A percentile compares a stretch with the other conserved stretches of the same genome.
Evolutionary conservation across 1,140 invertebrate species (phyloP).

Genomic region (Drosophila nasuta): DNA sequence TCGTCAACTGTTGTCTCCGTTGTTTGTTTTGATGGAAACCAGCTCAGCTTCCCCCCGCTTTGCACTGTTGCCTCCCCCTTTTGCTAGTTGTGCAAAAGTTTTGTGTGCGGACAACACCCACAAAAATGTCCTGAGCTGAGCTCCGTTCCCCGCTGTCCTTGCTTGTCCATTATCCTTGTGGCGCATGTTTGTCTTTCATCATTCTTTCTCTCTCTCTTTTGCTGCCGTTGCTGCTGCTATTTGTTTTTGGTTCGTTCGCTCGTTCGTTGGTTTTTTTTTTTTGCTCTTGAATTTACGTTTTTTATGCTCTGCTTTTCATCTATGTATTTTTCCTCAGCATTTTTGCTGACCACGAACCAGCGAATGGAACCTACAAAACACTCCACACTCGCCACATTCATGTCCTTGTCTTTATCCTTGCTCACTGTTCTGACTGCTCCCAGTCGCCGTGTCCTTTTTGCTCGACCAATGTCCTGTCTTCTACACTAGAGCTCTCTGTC

Average conservation of each 20-base stretch:
- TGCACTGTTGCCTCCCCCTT: neutral
- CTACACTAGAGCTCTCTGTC: conserved; percentile 35
- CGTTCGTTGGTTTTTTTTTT: conserved; percentile 11
- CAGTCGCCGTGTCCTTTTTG: conserved; percentile 54
- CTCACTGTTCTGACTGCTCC: conserved; percentile 47
- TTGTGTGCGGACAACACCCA: conserved; percentile 56
- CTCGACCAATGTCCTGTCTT: conserved; percentile 47
- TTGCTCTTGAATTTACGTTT: conserved; percentile 74
- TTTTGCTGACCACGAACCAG: conserved; percentile 72
- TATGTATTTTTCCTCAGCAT: conserved; percentile 63
- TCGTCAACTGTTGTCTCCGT: conserved; percentile 61
- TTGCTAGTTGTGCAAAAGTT: conserved; percentile 24
- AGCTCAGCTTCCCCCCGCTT: conserved; percentile 9
- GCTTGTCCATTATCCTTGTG: conserved; percentile 73
- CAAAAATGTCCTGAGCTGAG: conserved; percentile 44
- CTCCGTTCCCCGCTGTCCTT: neutral
- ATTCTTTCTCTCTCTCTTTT: conserved; percentile 43
- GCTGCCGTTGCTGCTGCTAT: neutral
- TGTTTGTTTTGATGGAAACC: conserved; percentile 71
- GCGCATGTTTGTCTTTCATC: conserved; percentile 84
- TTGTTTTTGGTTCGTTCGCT: conserved; percentile 6
- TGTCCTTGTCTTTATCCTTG: conserved; percentile 21
- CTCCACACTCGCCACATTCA: neutral
- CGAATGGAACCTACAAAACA: conserved; percentile 31
- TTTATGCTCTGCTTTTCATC: conserved; percentile 79